Conservation (phyloP, 2,797 vertebrate species). For the Nothura maculosa region DNA sequence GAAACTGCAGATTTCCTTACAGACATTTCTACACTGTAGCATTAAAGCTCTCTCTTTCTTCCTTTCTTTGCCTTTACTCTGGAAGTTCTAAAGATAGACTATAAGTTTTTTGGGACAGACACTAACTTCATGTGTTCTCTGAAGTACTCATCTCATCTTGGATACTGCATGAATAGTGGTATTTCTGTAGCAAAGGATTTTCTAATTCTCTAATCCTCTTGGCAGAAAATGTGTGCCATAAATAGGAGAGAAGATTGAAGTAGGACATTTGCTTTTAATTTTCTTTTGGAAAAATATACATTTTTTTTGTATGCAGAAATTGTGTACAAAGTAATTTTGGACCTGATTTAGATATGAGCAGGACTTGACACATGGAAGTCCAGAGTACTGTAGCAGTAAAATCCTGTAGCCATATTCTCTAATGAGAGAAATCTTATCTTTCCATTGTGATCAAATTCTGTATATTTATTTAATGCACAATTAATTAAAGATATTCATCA, state of each 20-base stretch:
- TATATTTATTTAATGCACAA: not conserved
- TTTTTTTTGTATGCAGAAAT: fast-evolving
- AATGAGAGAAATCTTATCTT: not conserved
- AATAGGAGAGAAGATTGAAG: not conserved
- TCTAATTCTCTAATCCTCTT: not conserved
- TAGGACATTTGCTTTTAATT: not conserved
- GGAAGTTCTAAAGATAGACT: not conserved
- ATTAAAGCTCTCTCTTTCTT: not conserved
- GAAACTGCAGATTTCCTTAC: not conserved
- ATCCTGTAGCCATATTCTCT: fast-evolving
- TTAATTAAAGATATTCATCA: not conserved
- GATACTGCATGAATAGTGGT: not conserved
- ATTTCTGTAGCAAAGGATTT: not conserved
- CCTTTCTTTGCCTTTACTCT: not conserved
- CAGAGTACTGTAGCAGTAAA: not conserved
- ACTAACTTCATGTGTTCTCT: not conserved
- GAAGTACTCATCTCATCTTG: not conserved
- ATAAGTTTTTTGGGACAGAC: not conserved
- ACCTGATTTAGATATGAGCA: not conserved
- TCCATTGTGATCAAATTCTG: not conserved
- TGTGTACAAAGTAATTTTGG: not conserved
- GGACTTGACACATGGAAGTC: not conserved
- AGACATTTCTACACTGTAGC: not conserved
- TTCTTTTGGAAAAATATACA: not conserved
- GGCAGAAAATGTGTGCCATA: not conserved